These are phyloP conservation scores for Listronotus oregonensis DNA, from an alignment of 1,140 invertebrate species.

Conservation along the genomic window DNA sequence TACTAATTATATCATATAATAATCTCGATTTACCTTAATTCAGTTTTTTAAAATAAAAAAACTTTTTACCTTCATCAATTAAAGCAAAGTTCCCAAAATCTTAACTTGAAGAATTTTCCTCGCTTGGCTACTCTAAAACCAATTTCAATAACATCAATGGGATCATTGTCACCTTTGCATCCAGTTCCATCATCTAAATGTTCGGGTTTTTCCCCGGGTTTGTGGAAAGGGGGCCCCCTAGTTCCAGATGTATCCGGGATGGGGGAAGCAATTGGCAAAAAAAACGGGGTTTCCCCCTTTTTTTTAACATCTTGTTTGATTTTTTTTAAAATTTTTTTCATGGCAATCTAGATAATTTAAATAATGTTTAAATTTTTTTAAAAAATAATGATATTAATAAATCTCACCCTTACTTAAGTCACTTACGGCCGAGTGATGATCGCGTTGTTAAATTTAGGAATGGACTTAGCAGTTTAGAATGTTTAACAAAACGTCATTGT, in stretches of 20 bases:
- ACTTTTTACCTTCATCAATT: constrained; percentile 84
- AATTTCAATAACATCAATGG: constrained; percentile 98
- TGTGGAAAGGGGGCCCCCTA: constrained; percentile 96
- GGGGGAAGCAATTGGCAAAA: constrained; percentile 97
- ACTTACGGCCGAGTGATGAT: too few relatives aligned
- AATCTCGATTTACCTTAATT: too few relatives aligned
- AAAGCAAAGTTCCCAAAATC: constrained; percentile 87
- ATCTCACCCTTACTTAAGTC: too few relatives aligned
- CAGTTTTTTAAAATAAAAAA: constrained; percentile 4
- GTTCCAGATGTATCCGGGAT: constrained; percentile 99
- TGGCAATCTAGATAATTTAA: constrained; percentile 70
- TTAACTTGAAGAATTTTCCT: constrained; percentile 90
- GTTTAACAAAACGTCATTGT: too few relatives aligned
- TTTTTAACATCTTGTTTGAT: constrained; percentile 99
- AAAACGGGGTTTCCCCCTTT: constrained; percentile 88
- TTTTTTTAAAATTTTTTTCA: constrained; percentile 90
- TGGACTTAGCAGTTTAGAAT: too few relatives aligned
- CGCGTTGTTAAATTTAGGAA: too few relatives aligned
- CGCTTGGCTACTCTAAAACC: constrained; percentile 81
- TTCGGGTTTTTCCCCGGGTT: constrained; percentile 98
- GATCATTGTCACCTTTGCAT: constrained; percentile 97
- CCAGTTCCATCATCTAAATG: constrained; percentile 86
- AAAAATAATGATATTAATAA: too few relatives aligned
- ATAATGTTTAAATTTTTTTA: too few relatives aligned
- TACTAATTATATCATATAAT: too few relatives aligned